Conservation (phyloP, 37 sponge, comb jelly and placozoan species). For the Halichondria panicea region DNA sequence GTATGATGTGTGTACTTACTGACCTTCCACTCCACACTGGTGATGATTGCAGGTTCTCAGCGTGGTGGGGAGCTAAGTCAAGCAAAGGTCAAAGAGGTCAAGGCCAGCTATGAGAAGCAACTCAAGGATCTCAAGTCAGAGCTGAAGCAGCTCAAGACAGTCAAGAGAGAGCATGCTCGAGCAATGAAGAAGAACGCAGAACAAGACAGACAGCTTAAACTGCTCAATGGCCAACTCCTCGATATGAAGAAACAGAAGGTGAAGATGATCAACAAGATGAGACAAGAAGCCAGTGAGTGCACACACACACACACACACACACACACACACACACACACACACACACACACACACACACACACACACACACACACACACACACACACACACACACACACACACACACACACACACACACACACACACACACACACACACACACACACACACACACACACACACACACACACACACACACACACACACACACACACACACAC, state of each 20-base stretch:
- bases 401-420: too few species aligned
- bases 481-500: too few species aligned
- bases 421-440: too few species aligned
- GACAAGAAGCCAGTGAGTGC: conserved; percentile 55
- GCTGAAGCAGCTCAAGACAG: conserved; percentile 60
- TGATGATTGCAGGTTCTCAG: conserved; percentile 4
- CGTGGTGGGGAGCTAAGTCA: conserved; percentile 24
- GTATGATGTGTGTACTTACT: conserved; percentile 5
- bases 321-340: too few species aligned
- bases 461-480: too few species aligned
- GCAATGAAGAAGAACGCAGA: conserved; percentile 72
- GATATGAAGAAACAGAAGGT: conserved; percentile 89
- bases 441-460: too few species aligned
- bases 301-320: too few species aligned
- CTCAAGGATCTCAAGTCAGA: conserved; percentile 44
- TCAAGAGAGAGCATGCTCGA: conserved; percentile 69
- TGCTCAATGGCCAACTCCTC: conserved; percentile 61
- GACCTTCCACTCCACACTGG: neutral
- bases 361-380: too few species aligned
- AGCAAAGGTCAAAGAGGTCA: conserved; percentile 61
- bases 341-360: too few species aligned
- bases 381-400: too few species aligned
- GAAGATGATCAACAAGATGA: conserved; percentile 76
- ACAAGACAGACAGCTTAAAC: conserved; percentile 68
- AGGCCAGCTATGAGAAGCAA: conserved; percentile 56